phyloP scores from a whole-genome alignment of 2,888 invertebrate species.

The Acanthosepion lycidas region DNA sequence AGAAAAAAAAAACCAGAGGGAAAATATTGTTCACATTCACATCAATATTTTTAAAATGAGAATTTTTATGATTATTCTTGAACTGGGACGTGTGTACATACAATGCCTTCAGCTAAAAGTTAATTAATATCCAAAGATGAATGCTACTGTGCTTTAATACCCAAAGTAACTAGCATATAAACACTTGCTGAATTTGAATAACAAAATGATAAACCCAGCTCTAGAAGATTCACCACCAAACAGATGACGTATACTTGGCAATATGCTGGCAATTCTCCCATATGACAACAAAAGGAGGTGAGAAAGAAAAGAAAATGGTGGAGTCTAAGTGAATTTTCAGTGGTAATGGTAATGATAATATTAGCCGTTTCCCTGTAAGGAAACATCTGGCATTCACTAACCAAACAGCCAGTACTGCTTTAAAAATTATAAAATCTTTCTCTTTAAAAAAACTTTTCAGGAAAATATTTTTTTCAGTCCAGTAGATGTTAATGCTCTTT shows the following conservation, averaged over 20 bases:
- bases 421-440: too few species aligned
- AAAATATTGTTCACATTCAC: background rate
- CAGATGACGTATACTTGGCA: background rate
- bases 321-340: background rate
- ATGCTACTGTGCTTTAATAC: background rate
- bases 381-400: too few species aligned
- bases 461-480: too few species aligned
- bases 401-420: too few species aligned
- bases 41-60: constrained; percentile 25
- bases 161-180: background rate
- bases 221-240: background rate
- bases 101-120: background rate
- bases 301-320: background rate
- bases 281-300: background rate
- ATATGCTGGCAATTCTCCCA: background rate
- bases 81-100: background rate
- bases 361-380: too few species aligned
- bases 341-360: too few species aligned
- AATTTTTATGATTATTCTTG: background rate
- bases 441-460: too few species aligned
- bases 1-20: background rate
- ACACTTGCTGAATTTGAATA: background rate
- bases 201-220: background rate
- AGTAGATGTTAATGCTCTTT: too few species aligned
- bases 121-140: constrained; percentile 14